Conservation (phyloP, 2,797 vertebrate species). For the Labeo calbasu region DNA sequence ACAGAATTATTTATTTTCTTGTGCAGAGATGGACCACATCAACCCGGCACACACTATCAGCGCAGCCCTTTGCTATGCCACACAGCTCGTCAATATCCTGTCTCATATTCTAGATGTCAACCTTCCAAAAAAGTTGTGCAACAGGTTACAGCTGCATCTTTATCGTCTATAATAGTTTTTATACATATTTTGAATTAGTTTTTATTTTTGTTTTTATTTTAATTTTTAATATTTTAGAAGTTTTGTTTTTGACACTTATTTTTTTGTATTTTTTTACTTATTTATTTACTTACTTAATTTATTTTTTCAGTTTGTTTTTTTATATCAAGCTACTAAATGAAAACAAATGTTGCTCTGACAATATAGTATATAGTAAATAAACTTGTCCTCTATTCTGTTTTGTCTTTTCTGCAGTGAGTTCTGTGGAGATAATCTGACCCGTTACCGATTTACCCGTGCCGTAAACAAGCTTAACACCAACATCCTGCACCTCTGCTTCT, state of each 20-base stretch:
- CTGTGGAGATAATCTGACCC: constrained; percentile 94
- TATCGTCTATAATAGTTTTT: not conserved
- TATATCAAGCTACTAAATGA: no score
- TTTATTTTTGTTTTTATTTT: not conserved
- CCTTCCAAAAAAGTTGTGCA: constrained; percentile 95
- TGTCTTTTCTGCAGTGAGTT: constrained; percentile 84
- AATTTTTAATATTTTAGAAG: not conserved
- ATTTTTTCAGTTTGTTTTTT: no score
- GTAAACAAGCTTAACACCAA: constrained; percentile 96
- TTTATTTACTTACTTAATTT: not conserved
- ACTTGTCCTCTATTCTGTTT: not conserved
- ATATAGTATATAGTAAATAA: not conserved
- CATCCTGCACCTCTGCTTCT: constrained; percentile 95
- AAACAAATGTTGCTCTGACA: not conserved
- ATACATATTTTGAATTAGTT: not conserved
- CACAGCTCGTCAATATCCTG: constrained; percentile 91
- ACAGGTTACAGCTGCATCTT: constrained; percentile 80
- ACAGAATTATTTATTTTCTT: not conserved
- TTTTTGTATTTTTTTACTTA: not conserved
- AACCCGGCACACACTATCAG: constrained; percentile 96
- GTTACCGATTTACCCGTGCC: constrained; percentile 91
- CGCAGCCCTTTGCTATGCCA: constrained; percentile 92
- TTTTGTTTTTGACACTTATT: not conserved
- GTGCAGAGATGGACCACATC: constrained; percentile 89
- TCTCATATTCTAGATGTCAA: constrained; percentile 94